phyloP scores from a whole-genome alignment of 2,888 invertebrate species.

The Melieria picta region DNA sequence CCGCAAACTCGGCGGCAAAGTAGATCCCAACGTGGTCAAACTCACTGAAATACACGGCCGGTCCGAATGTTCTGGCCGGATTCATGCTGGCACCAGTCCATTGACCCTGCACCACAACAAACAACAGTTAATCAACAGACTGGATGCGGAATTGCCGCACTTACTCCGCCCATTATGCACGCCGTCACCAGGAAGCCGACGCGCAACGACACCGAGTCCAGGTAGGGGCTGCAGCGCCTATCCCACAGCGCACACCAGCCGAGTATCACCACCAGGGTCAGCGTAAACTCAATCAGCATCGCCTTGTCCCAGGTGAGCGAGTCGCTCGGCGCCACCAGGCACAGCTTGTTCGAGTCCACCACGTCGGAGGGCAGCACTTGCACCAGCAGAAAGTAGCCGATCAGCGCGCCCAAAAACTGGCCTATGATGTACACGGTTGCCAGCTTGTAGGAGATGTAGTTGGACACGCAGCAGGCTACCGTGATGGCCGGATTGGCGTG shows the following conservation, averaged over 20 bases:
- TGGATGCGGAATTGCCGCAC: background rate
- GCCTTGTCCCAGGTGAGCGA: constrained; percentile 36
- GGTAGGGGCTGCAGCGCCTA: constrained; percentile 45
- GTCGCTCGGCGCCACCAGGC: constrained; percentile 30
- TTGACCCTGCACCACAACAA: constrained; percentile 20
- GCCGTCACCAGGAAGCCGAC: constrained; percentile 45
- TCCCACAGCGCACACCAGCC: constrained; percentile 51
- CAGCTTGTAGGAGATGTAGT: constrained; percentile 41
- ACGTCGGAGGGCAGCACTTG: background rate
- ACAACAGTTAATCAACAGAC: no score
- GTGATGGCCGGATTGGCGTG: constrained; percentile 48
- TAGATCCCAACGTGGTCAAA: constrained; percentile 13
- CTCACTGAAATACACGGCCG: constrained; percentile 21
- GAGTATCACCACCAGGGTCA: constrained; percentile 41
- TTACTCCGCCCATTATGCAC: constrained; percentile 45
- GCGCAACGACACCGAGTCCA: constrained; percentile 47
- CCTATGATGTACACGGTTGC: constrained; percentile 40
- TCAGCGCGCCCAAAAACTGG: constrained; percentile 42
- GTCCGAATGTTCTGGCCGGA: constrained; percentile 20
- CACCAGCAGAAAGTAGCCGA: constrained; percentile 43
- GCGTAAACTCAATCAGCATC: constrained; percentile 41
- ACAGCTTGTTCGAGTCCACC: constrained; percentile 14
- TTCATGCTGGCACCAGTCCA: constrained; percentile 32
- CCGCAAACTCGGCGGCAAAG: constrained; percentile 26
- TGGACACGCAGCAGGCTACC: constrained; percentile 45